Conservation (phyloP, 2,888 invertebrate genomes). For the Acrocyrtus sp. region DNA sequence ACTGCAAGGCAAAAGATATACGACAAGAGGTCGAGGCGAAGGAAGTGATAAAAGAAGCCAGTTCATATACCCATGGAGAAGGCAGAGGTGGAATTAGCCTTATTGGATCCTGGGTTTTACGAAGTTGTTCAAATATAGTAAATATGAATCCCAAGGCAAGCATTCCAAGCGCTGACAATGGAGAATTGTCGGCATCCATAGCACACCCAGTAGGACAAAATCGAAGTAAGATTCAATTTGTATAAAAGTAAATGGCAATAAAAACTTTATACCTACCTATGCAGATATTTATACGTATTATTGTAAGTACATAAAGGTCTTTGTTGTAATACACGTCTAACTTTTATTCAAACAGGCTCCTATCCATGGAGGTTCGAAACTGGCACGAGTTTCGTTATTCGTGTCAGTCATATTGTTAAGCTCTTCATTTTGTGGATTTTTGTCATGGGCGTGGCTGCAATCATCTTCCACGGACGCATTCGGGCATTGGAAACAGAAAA, state of each 20-base stretch:
- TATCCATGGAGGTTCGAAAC: constrained; percentile 12
- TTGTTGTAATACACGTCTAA: too few relatives aligned
- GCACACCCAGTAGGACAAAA: not conserved
- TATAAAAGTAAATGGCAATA: not conserved
- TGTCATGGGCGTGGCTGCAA: not conserved
- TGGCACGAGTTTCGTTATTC: constrained; percentile 31
- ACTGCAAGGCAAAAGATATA: too few relatives aligned
- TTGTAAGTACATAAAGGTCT: not conserved
- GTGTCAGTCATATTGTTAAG: constrained; percentile 33
- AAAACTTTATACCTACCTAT: not conserved
- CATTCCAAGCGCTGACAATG: not conserved
- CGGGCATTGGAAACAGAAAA: constrained; percentile 24
- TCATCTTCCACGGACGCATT: constrained; percentile 33
- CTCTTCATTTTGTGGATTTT: constrained; percentile 24
- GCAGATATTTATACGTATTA: not conserved
- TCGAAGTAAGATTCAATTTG: not conserved
- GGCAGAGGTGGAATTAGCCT: not conserved
- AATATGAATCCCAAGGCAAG: not conserved
- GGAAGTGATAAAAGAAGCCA: not conserved
- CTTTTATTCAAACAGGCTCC: constrained; percentile 1
- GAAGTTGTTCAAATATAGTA: not conserved
- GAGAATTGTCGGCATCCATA: not conserved
- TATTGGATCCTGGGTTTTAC: constrained; percentile 10
- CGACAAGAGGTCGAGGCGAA: too few relatives aligned
- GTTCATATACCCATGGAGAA: constrained; percentile 15